Conservation (phyloP, 2,888 invertebrate genomes). For the Euplagia quadripunctaria region DNA sequence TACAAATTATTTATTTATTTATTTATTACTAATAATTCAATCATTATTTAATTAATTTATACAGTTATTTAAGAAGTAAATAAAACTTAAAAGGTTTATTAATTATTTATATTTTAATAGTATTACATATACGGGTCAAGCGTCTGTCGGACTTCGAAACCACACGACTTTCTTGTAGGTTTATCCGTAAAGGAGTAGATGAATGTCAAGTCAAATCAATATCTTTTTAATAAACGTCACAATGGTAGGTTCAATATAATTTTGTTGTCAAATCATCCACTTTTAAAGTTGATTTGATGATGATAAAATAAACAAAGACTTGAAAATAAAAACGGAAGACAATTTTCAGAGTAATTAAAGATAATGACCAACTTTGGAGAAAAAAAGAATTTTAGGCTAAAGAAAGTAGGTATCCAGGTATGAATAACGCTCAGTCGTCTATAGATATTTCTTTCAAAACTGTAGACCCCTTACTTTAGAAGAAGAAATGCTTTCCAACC, state of each 20-base stretch:
- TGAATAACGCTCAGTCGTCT: background rate
- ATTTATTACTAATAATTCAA: too few relatives aligned
- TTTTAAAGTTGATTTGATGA: background rate
- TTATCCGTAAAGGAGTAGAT: background rate
- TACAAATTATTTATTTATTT: too few relatives aligned
- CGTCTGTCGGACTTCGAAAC: background rate
- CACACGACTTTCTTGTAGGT: background rate
- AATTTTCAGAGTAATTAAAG: too few relatives aligned
- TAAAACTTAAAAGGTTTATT: too few relatives aligned
- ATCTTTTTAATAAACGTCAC: background rate
- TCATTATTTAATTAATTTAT: too few relatives aligned
- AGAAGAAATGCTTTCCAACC: background rate
- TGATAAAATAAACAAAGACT: too few relatives aligned
- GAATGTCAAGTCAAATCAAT: background rate
- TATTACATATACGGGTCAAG: too few relatives aligned
- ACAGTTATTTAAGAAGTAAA: too few relatives aligned
- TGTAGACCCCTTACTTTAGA: background rate
- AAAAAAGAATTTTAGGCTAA: background rate
- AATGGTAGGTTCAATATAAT: background rate
- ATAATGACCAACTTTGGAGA: too few relatives aligned
- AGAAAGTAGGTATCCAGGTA: background rate
- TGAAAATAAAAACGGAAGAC: too few relatives aligned
- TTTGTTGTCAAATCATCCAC: background rate
- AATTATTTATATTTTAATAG: too few relatives aligned
- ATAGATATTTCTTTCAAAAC: too few relatives aligned